Base-by-base conservation (phyloP, 1,140 invertebrate genomes). In the Coenobita brevimanus region DNA sequence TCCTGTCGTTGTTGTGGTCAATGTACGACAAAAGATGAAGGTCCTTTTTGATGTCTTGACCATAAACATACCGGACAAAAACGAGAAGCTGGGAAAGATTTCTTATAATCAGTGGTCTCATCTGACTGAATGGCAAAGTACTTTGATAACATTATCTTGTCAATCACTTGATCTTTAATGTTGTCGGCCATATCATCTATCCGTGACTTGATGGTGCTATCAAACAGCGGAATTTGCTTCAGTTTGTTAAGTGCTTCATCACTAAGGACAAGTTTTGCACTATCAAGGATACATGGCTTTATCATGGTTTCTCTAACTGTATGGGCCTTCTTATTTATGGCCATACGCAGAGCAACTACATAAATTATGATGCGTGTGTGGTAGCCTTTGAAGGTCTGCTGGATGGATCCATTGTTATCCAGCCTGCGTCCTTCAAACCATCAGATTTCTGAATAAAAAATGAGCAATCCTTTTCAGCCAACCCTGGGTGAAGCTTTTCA, bases 111-210 rank as follows among this genome's bases (percentile, higher is more conserved):
- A 62, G 3, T 21, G 3, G 60, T 62, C 60, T 62, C 21, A 62
- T 62, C 60, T 62, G 30, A 62, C 17, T 62, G 60, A 62, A 62
- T 62, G 60, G 60, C 60, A 62, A 62, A 62, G 60, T n/a, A n/a
- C n/a, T n/a, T n/a, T n/a, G n/a, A n/a, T n/a, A n/a, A n/a, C n/a
- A n/a, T n/a, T n/a, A n/a, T n/a, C n/a, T n/a, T n/a, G n/a, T n/a
- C n/a, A n/a, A n/a, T n/a, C n/a, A n/a, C n/a, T n/a, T n/a, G n/a
- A n/a, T n/a, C n/a, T n/a, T n/a, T n/a, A n/a, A n/a, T n/a, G n/a
- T n/a, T n/a, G n/a, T n/a, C n/a, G n/a, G 60, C 21, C 60, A 62
- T 62, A 62, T 62, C 60, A 62, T 3, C 4, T 62, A 62, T 62
- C 60, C 60, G 60, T 6, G 60, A 62, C 60, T 3, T 62, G 60